phyloP scores from a whole-genome alignment of 1,140 invertebrate species.

The Calosoma granatense region DNA sequence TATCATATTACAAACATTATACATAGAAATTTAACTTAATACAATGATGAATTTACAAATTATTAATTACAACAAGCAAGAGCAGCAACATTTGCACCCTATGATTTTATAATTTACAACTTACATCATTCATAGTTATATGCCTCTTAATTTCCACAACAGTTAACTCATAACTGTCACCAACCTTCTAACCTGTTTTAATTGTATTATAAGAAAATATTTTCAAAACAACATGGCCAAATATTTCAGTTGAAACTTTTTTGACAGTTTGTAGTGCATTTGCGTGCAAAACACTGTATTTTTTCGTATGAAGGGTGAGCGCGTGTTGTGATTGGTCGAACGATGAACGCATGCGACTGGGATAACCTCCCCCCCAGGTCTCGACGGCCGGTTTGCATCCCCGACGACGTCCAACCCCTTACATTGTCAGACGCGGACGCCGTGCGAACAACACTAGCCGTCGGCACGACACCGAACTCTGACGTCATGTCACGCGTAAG shows the following conservation, averaged over 20 bases:
- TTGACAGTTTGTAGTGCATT: conserved; percentile 2
- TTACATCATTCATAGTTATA: too few relatives aligned
- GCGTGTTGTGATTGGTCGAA: neutral
- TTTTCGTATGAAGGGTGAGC: neutral
- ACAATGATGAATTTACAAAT: too few relatives aligned
- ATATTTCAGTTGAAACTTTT: neutral
- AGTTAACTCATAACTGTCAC: too few relatives aligned
- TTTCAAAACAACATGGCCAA: neutral
- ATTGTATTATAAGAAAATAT: too few relatives aligned
- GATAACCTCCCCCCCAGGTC: neutral
- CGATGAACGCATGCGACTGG: neutral
- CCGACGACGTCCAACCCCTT: neutral
- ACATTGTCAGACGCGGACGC: neutral
- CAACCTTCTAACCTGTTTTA: too few relatives aligned
- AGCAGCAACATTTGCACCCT: too few relatives aligned
- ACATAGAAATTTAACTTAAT: too few relatives aligned
- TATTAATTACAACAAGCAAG: too few relatives aligned
- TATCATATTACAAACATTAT: too few relatives aligned
- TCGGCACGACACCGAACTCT: neutral
- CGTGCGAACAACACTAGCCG: neutral
- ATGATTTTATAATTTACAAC: too few relatives aligned
- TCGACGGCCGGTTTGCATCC: neutral
- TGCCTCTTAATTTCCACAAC: too few relatives aligned
- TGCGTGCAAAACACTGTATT: neutral
- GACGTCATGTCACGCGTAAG: conserved; percentile 3